Percentiles rank a stretch among this genome's conserved stretches.
phyloP scores from a whole-genome alignment of 2,113 vertebrate genomes.

The Brienomyrus brachyistius region DNA sequence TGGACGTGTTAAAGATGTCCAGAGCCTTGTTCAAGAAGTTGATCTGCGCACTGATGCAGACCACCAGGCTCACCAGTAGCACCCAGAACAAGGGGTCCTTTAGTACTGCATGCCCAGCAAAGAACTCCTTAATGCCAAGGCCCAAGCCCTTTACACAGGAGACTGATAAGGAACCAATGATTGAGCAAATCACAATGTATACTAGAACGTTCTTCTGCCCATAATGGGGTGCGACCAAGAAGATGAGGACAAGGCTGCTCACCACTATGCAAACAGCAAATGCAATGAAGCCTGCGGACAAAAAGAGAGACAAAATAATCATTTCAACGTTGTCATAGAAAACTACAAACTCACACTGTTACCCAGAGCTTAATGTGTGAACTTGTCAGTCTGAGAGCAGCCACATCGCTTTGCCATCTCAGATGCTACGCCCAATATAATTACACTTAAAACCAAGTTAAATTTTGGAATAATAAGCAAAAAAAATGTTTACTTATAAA shows the following conservation, averaged over 20 bases:
- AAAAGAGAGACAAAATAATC: not conserved
- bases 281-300: constrained; percentile 64
- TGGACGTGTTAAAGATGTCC: constrained; percentile 69
- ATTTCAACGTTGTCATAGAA: not conserved
- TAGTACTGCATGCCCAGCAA: constrained; percentile 65
- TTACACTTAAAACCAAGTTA: not conserved
- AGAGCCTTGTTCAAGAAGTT: constrained; percentile 77
- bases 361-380: not conserved
- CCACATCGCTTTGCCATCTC: not conserved
- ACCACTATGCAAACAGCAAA: constrained; percentile 67
- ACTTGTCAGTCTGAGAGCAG: not conserved
- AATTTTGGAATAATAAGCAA: not conserved
- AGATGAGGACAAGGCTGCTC: constrained; percentile 68
- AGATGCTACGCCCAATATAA: not conserved
- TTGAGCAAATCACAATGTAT: constrained; percentile 73
- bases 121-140: constrained; percentile 68
- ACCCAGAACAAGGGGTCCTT: constrained; percentile 68
- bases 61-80: constrained; percentile 61
- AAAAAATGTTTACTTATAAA: not conserved
- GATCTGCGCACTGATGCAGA: constrained; percentile 72
- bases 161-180: constrained; percentile 70
- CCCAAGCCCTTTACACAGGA: constrained; percentile 75
- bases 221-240: constrained; percentile 63
- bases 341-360: not conserved
- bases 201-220: constrained; percentile 73